These are phyloP conservation scores for Lagorchestes hirsutus DNA, from an alignment of 2,797 vertebrate genomes.

Conservation along the genomic window DNA sequence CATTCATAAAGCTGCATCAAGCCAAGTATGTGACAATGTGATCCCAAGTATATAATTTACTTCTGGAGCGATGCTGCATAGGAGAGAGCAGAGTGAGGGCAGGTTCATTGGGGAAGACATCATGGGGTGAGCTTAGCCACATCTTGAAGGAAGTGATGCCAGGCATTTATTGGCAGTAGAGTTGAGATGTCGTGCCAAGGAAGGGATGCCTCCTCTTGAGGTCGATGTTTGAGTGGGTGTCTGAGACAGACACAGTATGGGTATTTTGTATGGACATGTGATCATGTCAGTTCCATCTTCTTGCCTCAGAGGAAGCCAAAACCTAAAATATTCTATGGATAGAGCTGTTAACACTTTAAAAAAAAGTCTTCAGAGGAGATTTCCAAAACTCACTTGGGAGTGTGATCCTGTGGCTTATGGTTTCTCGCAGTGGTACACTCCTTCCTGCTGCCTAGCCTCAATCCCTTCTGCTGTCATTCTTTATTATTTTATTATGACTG, in stretches of 20 bases:
- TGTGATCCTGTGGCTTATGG: neutral
- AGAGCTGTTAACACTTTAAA: neutral
- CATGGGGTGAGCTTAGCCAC: neutral
- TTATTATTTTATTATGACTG: neutral
- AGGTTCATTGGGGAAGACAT: neutral
- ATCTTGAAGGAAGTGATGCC: neutral
- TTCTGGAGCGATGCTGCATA: neutral
- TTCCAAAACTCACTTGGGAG: neutral
- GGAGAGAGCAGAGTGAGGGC: neutral
- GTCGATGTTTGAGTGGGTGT: neutral
- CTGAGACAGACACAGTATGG: neutral
- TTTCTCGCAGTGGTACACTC: neutral
- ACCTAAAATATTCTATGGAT: neutral
- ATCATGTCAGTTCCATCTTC: neutral
- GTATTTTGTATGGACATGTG: neutral
- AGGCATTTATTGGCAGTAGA: neutral
- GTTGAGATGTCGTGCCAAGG: neutral
- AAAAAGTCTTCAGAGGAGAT: neutral
- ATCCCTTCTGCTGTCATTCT: neutral
- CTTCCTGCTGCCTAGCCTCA: slow-evolving; percentile 6
- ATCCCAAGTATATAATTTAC: neutral
- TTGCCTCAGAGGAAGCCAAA: neutral
- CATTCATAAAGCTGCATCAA: neutral
- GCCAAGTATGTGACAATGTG: neutral
- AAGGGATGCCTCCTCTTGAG: neutral